These are phyloP conservation scores for Leptonema lineaticorne DNA, from an alignment of 1,140 invertebrate species.

Conservation along the genomic window DNA sequence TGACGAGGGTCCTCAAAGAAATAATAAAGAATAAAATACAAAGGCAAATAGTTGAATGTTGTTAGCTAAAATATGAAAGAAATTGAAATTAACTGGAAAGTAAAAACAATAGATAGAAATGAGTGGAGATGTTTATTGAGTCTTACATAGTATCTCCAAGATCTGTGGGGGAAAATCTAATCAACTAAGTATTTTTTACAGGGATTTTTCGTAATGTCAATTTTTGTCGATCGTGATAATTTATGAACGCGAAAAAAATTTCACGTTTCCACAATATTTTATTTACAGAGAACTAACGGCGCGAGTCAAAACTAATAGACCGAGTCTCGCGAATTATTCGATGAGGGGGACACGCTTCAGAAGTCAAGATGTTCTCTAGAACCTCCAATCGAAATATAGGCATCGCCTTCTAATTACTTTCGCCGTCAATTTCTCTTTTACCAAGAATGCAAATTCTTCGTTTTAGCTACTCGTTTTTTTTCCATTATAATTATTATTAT, in stretches of 20 bases:
- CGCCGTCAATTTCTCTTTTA: conserved; percentile 18
- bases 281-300: background rate
- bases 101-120: too few species aligned
- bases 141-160: too few species aligned
- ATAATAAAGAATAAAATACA: too few species aligned
- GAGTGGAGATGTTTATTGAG: too few species aligned
- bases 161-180: too few species aligned
- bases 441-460: conserved; percentile 8
- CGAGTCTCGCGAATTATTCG: conserved; percentile 12
- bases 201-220: background rate
- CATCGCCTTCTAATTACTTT: conserved; percentile 12
- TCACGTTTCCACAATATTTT: background rate
- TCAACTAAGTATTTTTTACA: too few species aligned
- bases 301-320: background rate
- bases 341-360: background rate
- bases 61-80: too few species aligned
- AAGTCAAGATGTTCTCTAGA: conserved; percentile 2
- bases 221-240: background rate
- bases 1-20: too few species aligned
- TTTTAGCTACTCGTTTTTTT: too few species aligned
- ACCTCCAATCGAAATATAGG: conserved; percentile 13
- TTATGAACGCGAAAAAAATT: background rate
- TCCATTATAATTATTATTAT: too few species aligned
- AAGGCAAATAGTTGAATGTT: too few species aligned
- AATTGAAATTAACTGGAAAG: too few species aligned